Percentiles rank a stretch among this genome's conserved stretches.
Evolutionary conservation across 1,140 invertebrate species (phyloP).

Genomic region (Drosophila punjabiensis): DNA sequence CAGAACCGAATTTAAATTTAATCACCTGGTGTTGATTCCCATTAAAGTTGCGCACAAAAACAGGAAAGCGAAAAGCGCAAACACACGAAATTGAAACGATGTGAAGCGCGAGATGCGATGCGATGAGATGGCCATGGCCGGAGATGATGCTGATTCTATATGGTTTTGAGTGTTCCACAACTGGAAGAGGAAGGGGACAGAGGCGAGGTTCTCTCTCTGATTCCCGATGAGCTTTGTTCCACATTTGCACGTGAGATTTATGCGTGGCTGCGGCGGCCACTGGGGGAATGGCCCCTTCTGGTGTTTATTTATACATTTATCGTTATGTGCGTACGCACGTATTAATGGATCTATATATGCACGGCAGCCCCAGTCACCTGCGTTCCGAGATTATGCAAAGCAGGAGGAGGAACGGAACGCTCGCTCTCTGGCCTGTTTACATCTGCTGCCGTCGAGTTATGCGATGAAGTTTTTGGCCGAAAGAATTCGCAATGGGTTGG

Average conservation of each 20-base stretch:
- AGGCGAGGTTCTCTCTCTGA: neutral
- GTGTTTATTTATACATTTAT: conserved; percentile 75
- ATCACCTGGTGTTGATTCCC: conserved; percentile 49
- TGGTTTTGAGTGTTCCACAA: neutral
- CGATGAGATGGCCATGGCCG: conserved; percentile 17
- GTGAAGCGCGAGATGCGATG: conserved; percentile 37
- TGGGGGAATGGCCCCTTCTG: conserved; percentile 35
- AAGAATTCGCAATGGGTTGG: conserved; percentile 55
- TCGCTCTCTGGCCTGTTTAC: conserved; percentile 46
- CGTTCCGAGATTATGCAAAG: conserved; percentile 63
- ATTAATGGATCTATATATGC: conserved; percentile 25
- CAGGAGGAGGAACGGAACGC: conserved; percentile 20
- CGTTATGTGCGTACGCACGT: conserved; percentile 55
- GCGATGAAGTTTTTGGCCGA: conserved; percentile 41
- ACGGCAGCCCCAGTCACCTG: conserved; percentile 56
- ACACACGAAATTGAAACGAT: conserved; percentile 50
- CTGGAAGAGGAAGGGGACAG: conserved; percentile 27
- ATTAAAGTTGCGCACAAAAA: conserved; percentile 43
- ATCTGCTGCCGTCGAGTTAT: conserved; percentile 28
- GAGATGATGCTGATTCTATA: conserved; percentile 11
- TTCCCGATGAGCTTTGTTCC: conserved; percentile 63
- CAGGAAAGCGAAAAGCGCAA: conserved; percentile 42
- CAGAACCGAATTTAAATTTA: conserved; percentile 56
- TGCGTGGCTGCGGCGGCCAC: conserved; percentile 59
- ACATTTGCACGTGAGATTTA: conserved; percentile 81